Evolutionary conservation across 2,113 vertebrate species (phyloP), one percentile per base, ranked within the genome.

Genomic region (Conger conger): DNA sequence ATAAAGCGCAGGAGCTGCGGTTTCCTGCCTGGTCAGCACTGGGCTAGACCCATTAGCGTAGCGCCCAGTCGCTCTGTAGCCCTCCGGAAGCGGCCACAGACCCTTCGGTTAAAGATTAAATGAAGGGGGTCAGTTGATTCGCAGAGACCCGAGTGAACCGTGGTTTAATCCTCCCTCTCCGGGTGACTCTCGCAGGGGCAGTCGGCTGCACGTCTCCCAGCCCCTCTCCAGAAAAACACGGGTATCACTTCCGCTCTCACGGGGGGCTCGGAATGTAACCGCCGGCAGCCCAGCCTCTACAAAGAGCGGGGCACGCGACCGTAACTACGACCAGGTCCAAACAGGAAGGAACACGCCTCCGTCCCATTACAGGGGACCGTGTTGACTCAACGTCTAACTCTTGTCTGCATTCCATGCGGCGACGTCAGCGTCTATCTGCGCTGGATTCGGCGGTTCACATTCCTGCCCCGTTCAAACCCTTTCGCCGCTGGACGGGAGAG

Each of bases 171-270:
- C 68, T 0, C 68, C 9, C 45, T 81, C 80, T 53, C 40, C 37
- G 37, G 78, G 37, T 45, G 37, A 80, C 20, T 20, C 9, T 20
- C 9, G 78, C 23, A 54, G 18, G 84, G 85, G 86, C 16, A 88
- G 92, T 93, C 93, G 93, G 92, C 90, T 93, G 68, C 68, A 76
- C 27, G 68, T 23, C 80, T 42, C 80, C 45, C n/a, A 4, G 1
- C 37, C 27, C 18, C 38, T 8, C 5, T 16, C 27, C 50, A 82
- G n/a, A 16, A 33, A 33, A 33, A 30, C 27, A 33, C n/a, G 9
- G 73, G 35, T 35, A 76, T 35, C 81, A 45, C 45, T 83, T 77
- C 82, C 83, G 18, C 45, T 57, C 83, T 53, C 33, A 78, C 20
- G 76, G 42, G 83, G 45, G 33, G 68, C 23, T 76, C 6, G 13